A percentile compares a stretch with the other conserved stretches of the same genome.
Conservation (phyloP, 2,797 vertebrate species). For the Todus mexicanus region DNA sequence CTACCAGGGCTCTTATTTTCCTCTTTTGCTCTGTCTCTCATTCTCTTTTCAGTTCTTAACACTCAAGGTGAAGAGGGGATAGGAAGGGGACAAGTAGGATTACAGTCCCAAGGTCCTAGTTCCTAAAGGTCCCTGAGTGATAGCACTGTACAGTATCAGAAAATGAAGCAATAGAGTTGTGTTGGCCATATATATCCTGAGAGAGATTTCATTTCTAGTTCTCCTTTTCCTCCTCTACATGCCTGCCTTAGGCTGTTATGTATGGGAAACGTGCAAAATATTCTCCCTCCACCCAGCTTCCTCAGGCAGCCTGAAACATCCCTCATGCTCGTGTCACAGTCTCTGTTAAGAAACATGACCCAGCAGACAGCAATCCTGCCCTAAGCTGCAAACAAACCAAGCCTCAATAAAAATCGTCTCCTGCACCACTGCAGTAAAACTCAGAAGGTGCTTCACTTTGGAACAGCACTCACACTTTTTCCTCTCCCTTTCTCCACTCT, state of each 20-base stretch:
- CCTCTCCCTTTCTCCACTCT: background rate
- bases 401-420: background rate
- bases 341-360: background rate
- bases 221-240: background rate
- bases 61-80: constrained; percentile 4
- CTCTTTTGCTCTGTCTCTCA: background rate
- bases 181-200: constrained; percentile 59
- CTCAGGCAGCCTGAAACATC: background rate
- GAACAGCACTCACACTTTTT: background rate
- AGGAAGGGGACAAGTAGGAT: background rate
- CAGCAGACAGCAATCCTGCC: background rate
- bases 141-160: constrained; percentile 59
- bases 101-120: constrained; percentile 62
- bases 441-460: background rate
- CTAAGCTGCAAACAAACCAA: background rate
- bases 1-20: background rate
- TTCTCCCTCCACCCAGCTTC: background rate
- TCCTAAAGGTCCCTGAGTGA: constrained; percentile 70
- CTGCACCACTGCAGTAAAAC: background rate
- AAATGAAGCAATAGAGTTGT: constrained; percentile 34
- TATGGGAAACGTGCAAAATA: background rate
- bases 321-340: background rate
- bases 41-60: background rate
- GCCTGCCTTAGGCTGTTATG: background rate
- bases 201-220: constrained; percentile 53